Evolutionary conservation across 2,113 vertebrate genomes (phyloP), one percentile per base, ranked within the genome.

Genomic region (Nematolebias whitei): DNA sequence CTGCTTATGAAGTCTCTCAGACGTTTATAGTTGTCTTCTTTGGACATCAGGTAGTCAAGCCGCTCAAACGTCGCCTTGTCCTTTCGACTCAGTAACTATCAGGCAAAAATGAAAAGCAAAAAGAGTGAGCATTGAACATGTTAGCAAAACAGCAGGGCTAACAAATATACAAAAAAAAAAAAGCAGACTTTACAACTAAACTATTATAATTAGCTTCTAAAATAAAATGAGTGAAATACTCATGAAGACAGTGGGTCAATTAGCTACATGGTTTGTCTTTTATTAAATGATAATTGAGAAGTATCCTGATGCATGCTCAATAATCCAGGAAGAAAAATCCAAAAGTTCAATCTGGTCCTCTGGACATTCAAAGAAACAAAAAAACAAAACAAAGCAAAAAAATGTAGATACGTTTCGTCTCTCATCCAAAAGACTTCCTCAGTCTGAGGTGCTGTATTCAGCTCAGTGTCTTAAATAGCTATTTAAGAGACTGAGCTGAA

Each of bases 11-110:
- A 97, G 85, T 98, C 95, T 89, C 98, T 93, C 79, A 99, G 95
- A 39, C 98, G 95, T 88, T 97, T 98, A 85, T 98, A 98, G 92
- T 99, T 99, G 89, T 99, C 97, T 91, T 99, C 98, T 93, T 99
- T 99, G 86, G 96, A 95, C 95, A 98, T 98, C 82, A 99, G 94
- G 86, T 96, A 99, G 81, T 99, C 96, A 67, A 99, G 71, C 55
- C 97, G 96, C 78, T 99, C 98, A 90, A 99, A 99, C 1, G 94
- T 95, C 16, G 97, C 92, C 92, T 96, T 99, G 90, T 99, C 98
- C 87, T 98, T 99, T 61, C 98, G 95, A 89, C 95, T 99, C 83
- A 99, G 32, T 72, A 99, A 91, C 98, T 99, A 73, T 23, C 16
- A 35, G 1, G 22, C 32, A 6, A 45, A 55, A 26, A 22, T 13